Evolutionary conservation across 2,113 vertebrate species (phyloP).

Genomic region (Sminthopsis crassicaudata): DNA sequence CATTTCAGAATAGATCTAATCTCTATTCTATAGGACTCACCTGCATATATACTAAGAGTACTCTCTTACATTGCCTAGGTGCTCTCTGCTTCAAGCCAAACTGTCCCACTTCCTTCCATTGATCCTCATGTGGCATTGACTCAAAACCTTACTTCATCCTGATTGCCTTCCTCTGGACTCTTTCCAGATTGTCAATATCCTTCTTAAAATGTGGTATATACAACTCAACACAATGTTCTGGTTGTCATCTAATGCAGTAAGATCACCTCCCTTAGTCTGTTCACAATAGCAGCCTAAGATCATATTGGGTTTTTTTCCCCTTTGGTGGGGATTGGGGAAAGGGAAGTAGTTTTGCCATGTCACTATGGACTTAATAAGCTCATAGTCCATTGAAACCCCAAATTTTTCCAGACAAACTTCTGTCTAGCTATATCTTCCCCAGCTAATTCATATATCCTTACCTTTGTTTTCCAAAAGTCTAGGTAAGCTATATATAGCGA

Average conservation of each 20-base stretch:
- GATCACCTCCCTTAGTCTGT: neutral
- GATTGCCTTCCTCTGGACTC: neutral
- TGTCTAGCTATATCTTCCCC: neutral
- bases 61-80: neutral
- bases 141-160: neutral
- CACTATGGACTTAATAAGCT: neutral
- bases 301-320: neutral
- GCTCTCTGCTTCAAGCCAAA: neutral
- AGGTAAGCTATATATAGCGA: neutral
- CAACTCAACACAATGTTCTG: neutral
- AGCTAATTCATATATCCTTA: neutral
- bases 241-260: neutral
- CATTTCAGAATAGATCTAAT: neutral
- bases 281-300: neutral
- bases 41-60: neutral
- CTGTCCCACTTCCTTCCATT: neutral
- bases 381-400: neutral
- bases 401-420: neutral
- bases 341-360: neutral
- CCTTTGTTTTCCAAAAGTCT: neutral
- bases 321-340: no score
- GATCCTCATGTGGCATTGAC: neutral
- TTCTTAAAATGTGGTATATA: neutral
- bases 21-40: neutral
- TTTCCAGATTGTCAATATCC: neutral